These are phyloP conservation scores for Hippoglossus stenolepis DNA, from an alignment of 2,113 vertebrate genomes.

Conservation along the genomic window DNA sequence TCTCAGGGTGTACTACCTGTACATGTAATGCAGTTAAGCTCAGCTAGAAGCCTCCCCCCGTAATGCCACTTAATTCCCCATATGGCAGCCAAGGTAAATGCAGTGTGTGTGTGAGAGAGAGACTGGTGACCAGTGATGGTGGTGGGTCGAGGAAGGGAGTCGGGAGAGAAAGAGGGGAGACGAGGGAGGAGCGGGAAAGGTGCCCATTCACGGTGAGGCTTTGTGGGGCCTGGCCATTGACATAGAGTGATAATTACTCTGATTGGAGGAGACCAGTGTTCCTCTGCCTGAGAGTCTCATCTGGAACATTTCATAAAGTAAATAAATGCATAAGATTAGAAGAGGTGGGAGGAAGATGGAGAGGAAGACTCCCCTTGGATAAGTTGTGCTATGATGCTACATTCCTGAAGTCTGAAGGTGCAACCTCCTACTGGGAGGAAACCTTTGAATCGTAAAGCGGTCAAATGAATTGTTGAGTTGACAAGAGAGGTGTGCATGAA, in stretches of 20 bases:
- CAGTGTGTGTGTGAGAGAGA: slow-evolving; percentile 78
- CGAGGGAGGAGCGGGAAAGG: slow-evolving; percentile 8
- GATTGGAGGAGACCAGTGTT: too few relatives aligned
- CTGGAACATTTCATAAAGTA: too few relatives aligned
- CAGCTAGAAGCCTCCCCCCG: slow-evolving; percentile 92
- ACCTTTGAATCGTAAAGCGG: too few relatives aligned
- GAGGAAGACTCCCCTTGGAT: neutral
- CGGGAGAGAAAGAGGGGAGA: neutral
- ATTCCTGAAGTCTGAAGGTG: too few relatives aligned
- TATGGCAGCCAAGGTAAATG: slow-evolving; percentile 88
- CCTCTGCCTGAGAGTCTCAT: too few relatives aligned
- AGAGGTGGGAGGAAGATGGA: neutral
- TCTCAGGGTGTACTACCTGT: slow-evolving; percentile 89
- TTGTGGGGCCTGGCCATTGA: too few relatives aligned
- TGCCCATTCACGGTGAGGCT: too few relatives aligned
- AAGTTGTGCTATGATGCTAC: too few relatives aligned
- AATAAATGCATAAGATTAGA: neutral
- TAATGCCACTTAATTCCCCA: slow-evolving; percentile 98
- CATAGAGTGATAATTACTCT: too few relatives aligned
- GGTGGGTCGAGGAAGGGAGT: slow-evolving; percentile 47
- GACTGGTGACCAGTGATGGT: slow-evolving; percentile 41
- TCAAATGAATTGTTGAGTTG: too few relatives aligned
- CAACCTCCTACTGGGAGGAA: too few relatives aligned
- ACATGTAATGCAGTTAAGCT: slow-evolving; percentile 98
- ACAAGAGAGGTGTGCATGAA: too few relatives aligned